A percentile compares a stretch with the other conserved stretches of the same genome.
These are phyloP conservation scores for Electrona antarctica DNA, from an alignment of 2,113 vertebrate genomes.

Conservation along the genomic window DNA sequence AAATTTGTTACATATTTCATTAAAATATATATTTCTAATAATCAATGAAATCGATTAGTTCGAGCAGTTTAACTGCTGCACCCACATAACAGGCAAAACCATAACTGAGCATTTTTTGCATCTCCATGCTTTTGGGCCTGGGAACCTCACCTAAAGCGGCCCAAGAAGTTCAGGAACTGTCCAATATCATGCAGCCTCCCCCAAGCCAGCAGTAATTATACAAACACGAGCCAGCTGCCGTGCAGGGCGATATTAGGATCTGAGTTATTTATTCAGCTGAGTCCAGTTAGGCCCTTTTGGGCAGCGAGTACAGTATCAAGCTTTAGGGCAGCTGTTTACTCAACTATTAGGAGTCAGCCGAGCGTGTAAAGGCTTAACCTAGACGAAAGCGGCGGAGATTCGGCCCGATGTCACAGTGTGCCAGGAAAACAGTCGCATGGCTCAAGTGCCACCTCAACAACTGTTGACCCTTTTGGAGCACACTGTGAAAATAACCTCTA, in stretches of 20 bases:
- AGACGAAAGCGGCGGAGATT: conserved; percentile 13
- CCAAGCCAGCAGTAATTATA: conserved; percentile 46
- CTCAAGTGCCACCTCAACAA: conserved; percentile 30
- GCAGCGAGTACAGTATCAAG: conserved; percentile 52
- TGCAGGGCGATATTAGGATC: conserved; percentile 49
- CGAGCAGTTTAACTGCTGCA: too few species aligned
- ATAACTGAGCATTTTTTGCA: too few species aligned
- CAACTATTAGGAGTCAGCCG: conserved; percentile 57
- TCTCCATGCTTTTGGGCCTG: conserved; percentile 4
- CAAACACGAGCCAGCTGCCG: conserved; percentile 59
- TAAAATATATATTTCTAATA: too few species aligned
- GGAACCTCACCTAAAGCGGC: conserved; percentile 41
- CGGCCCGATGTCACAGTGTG: not conserved
- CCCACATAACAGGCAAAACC: too few species aligned
- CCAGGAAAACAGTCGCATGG: conserved; percentile 23
- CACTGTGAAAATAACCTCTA: conserved; percentile 1
- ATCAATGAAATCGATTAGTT: too few species aligned
- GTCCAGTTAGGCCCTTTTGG: conserved; percentile 59
- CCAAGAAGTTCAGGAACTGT: conserved; percentile 26
- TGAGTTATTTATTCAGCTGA: conserved; percentile 70
- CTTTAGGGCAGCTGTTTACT: conserved; percentile 61
- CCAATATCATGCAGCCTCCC: conserved; percentile 20
- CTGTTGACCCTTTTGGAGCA: conserved; percentile 42
- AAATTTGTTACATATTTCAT: too few species aligned
- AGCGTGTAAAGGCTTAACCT: conserved; percentile 67